Base-by-base conservation (phyloP, 1,140 invertebrate species). In the Meteorus sp. region DNA sequence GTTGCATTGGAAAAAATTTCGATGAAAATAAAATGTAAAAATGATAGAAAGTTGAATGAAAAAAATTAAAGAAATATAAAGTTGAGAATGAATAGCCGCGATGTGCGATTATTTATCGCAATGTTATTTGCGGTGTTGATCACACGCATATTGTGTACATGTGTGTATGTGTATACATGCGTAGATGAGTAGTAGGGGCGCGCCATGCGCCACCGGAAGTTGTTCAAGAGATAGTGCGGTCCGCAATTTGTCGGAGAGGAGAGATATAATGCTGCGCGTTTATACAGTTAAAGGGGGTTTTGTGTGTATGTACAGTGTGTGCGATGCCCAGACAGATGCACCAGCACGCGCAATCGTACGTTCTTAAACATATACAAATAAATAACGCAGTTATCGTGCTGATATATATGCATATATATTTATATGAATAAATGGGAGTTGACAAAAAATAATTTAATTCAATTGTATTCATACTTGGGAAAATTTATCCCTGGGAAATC, bases 241-340 rank as follows among this genome's bases (percentile, higher is more conserved):
- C 48, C 59, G 59, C 62, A 63, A 62, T 66, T 66, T 64, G 62
- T 64, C 23, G 56, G 54, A 48, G 41, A 52, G 54, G 53, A 61
- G 56, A 59, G 41, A 54, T 56, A 55, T 50, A 50, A 22, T 39
- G 43, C 17, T 45, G 25, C 25, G 45, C 17, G 45, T 27, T 48
- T 23, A 48, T 22, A 27, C 13, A 20, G 19, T n/a, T n/a, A n/a
- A n/a, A n/a, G n/a, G n/a, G n/a, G n/a, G n/a, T n/a, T n/a, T n/a
- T n/a, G n/a, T n/a, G n/a, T n/a, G n/a, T n/a, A n/a, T n/a, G n/a
- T n/a, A n/a, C n/a, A 19, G 19, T 13, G 41, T 13, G 41, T 44
- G 41, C 15, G 6, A 19, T 13, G 9, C 20, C 15, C 45, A 48
- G 53, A 44, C 54, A 56, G 53, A 61, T 61, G 59, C 59, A 61